Evolutionary conservation across 2,888 invertebrate species (phyloP).

Genomic region (Electrophaes corylata): DNA sequence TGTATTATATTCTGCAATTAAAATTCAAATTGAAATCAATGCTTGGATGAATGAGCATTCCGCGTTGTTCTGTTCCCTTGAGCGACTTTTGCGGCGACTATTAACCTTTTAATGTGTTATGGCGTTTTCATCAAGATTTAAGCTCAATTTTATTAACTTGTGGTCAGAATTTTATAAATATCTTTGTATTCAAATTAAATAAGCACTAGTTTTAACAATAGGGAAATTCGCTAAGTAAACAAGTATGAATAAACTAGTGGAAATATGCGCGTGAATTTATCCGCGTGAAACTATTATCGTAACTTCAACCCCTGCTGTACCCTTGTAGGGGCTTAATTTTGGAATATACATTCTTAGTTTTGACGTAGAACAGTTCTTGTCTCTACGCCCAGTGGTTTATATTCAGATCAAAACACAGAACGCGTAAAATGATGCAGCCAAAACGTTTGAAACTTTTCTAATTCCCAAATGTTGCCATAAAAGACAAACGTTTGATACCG

Average conservation of each 20-base stretch:
- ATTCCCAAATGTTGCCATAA: neutral
- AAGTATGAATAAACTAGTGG: no score
- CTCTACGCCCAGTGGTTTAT: no score
- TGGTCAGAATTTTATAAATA: neutral
- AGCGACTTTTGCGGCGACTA: conserved; percentile 38
- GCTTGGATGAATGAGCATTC: conserved; percentile 68
- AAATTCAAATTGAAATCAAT: conserved; percentile 85
- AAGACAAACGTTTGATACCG: conserved; percentile 1
- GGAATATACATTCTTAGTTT: no score
- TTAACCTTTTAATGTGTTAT: conserved; percentile 38
- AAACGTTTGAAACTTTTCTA: neutral
- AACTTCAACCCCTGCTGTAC: no score
- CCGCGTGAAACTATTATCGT: no score
- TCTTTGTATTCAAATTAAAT: neutral
- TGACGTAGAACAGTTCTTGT: no score
- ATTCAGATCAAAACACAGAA: no score
- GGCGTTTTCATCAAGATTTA: conserved; percentile 22
- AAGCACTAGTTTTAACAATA: neutral
- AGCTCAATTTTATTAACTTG: conserved; percentile 5
- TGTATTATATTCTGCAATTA: conserved; percentile 84
- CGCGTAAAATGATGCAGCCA: no score
- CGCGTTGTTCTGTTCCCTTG: conserved; percentile 11
- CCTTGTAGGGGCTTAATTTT: no score
- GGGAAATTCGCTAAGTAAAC: neutral
- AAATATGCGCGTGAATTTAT: no score